A percentile compares a stretch with the other conserved stretches of the same genome.
Evolutionary conservation across 1,140 invertebrate species (phyloP).

Genomic region (Anastrepha ludens): DNA sequence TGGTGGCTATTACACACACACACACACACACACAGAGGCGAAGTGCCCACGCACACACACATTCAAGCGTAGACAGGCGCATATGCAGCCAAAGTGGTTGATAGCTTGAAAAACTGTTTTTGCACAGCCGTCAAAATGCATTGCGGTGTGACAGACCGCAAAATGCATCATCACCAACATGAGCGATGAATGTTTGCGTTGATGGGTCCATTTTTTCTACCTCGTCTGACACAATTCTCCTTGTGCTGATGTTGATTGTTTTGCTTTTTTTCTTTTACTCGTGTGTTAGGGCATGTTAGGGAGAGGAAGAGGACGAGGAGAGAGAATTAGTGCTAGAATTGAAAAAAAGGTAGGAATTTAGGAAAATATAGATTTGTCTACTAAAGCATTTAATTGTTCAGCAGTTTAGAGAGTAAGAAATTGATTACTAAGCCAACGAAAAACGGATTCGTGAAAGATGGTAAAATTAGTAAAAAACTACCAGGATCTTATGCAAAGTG

Average conservation of each 20-base stretch:
- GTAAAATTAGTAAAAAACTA: no score
- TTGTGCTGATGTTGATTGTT: slow-evolving; percentile 40
- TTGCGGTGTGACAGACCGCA: slow-evolving; percentile 73
- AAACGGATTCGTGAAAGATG: no score
- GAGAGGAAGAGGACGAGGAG: background rate
- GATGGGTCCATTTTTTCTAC: slow-evolving; percentile 70
- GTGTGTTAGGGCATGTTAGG: background rate
- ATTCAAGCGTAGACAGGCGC: background rate
- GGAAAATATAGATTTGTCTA: no score
- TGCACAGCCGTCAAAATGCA: slow-evolving; percentile 73
- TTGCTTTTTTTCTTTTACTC: slow-evolving; percentile 1
- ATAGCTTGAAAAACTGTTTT: slow-evolving; percentile 74
- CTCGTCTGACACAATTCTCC: slow-evolving; percentile 34
- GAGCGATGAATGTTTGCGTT: slow-evolving; percentile 72
- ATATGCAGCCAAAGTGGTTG: slow-evolving; percentile 72
- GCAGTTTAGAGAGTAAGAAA: background rate
- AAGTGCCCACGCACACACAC: slow-evolving; percentile 63
- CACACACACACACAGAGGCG: no score
- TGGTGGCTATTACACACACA: slow-evolving; percentile 6
- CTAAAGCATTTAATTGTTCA: no score
- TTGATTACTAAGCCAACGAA: background rate
- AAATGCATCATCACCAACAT: slow-evolving; percentile 74
- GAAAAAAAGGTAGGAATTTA: no score
- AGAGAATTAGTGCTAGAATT: no score
- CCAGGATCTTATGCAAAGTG: no score